Evolutionary conservation across 2,113 vertebrate species (phyloP), one percentile per base, ranked within the genome.

Genomic region (Prolemur simus): DNA sequence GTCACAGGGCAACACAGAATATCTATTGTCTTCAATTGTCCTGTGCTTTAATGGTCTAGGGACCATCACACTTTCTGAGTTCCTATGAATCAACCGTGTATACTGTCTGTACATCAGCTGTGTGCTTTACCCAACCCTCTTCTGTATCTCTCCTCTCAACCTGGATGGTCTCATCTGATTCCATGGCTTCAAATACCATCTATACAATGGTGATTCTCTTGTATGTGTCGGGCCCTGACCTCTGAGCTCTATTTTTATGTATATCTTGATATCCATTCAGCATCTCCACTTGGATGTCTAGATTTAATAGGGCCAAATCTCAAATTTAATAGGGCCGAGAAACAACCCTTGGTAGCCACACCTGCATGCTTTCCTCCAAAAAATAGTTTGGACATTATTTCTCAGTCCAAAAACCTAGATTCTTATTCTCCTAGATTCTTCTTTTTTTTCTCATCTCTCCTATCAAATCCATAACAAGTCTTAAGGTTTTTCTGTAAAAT

Each of bases 401-500:
- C 54, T 69, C 13, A 60, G 74, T 23, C 39, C n/a, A 52, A 64
- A 47, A 76, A 64, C 18, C 2, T 58, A 68, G 45, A 37, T 56
- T 37, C 66, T 37, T n/a, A n/a, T 42, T 92, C 49, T 54, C 17
- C 7, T 89, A 88, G 15, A 83, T 58, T 76, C 29, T 37, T 87
- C 34, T 84, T 82, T 29, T 76, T 76, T 71, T 18, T 25, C 39
- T 3, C 20, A 42, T 89, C 23, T 77, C 21, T 90, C 27, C 29
- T 47, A 37, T 54, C 37, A 68, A 74, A 69, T 76, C 9, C 20
- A 37, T 87, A 89, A 34, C 83, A 89, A 17, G 14, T 84, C 47
- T 96, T 87, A 52, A 84, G 6, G 7, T 58, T 94, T 92, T 73
- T 56, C 73, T 96, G 34, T 47, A 81, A 86, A 82, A 58, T 82